Evolutionary conservation across 2,888 invertebrate genomes (phyloP), one percentile per base, ranked within the genome.

Genomic region (Erynnis tages): DNA sequence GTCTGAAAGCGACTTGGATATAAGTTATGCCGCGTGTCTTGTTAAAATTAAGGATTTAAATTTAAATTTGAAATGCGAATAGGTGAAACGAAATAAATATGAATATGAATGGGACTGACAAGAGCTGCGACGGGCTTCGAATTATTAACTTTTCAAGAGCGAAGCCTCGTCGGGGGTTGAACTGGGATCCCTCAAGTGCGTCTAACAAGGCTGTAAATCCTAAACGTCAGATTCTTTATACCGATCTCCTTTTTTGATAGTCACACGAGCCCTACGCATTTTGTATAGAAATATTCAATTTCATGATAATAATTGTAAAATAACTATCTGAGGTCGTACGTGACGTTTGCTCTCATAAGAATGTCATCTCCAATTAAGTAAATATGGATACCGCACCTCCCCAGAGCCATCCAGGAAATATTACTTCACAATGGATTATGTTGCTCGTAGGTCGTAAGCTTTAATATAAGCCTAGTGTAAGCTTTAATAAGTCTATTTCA

Each of bases 11-110:
- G 49, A 55, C 57, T 60, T 57, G 57, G 21, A 34, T 41, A 23
- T 55, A 54, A 56, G 57, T 66, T 62, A 60, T 54, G 52, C 53
- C 49, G 49, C 50, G 44, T 75, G 77, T 82, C 85, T 84, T 82
- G 84, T 83, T 83, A 79, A 83, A 85, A 83, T 83, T 81, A 81
- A 81, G 79, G 80, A 86, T 87, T 85, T 76, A 78, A 85, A 85
- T 84, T 77, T 70, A 78, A 85, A 85, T 84, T 77, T 70, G 75
- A 70, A 71, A 70, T 75, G 80, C 81, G 82, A 79, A 78, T 84
- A 82, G 83, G 83, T 86, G 80, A 79, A 86, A 82, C 79, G 86
- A 84, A 86, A 85, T 86, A 87, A 89, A 89, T 89, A 89, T 90
- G 89, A 89, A 90, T 90, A 89, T 90, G 89, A 90, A 90, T 89